Conservation (phyloP, 2,888 invertebrate genomes). For the Chymomyza amoena region DNA sequence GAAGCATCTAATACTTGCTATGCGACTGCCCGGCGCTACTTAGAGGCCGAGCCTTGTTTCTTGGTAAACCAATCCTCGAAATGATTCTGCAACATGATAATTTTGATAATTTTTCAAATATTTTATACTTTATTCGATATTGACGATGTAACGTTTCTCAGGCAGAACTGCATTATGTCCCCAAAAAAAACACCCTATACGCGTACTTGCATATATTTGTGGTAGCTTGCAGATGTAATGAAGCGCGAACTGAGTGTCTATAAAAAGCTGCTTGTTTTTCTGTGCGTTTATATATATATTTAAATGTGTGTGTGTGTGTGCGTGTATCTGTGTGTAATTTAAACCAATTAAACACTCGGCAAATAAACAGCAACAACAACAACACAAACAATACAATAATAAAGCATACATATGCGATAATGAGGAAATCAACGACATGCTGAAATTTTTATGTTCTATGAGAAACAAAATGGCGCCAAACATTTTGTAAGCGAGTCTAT, state of each 20-base stretch:
- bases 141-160: too few relatives aligned
- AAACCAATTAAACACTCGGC: conserved; percentile 57
- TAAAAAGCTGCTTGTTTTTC: neutral
- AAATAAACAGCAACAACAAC: conserved; percentile 40
- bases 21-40: too few relatives aligned
- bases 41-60: too few relatives aligned
- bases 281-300: neutral
- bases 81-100: too few relatives aligned
- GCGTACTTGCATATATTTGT: too few relatives aligned
- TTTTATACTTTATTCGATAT: too few relatives aligned
- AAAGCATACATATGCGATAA: neutral
- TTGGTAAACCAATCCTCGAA: too few relatives aligned
- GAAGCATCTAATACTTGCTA: too few relatives aligned
- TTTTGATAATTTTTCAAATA: too few relatives aligned
- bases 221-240: neutral
- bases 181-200: too few relatives aligned
- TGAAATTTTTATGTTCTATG: too few relatives aligned
- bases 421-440: neutral
- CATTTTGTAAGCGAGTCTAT: neutral
- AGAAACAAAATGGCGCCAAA: neutral
- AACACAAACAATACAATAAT: conserved; percentile 5
- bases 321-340: conserved; percentile 46
- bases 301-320: neutral
- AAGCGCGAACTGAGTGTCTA: neutral
- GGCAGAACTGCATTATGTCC: too few relatives aligned